phyloP scores from a whole-genome alignment of 2,797 vertebrate genomes.

The Anomalospiza imberbis region DNA sequence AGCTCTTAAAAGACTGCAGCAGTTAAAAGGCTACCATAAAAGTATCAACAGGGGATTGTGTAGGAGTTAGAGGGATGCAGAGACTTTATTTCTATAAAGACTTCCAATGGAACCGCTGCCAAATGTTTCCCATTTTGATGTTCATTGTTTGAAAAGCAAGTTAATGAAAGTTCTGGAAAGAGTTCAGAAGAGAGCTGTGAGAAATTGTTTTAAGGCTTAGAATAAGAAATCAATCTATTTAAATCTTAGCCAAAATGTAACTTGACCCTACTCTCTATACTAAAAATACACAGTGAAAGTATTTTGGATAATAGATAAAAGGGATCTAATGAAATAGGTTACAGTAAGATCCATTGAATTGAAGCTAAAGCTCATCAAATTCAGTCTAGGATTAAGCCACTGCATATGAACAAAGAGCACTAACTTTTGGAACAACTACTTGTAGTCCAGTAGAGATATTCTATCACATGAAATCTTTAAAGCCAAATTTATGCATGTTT shows the following conservation, averaged over 20 bases:
- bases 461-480: not conserved
- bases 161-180: slow-evolving; percentile 34
- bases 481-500: slow-evolving; percentile 47
- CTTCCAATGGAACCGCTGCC: not conserved
- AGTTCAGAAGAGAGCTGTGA: slow-evolving; percentile 37
- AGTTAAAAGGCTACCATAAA: not conserved
- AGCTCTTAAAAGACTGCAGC: not conserved
- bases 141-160: slow-evolving; percentile 30
- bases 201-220: slow-evolving; percentile 32
- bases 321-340: slow-evolving; percentile 26
- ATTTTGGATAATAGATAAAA: slow-evolving; percentile 48
- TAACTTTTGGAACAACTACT: slow-evolving; percentile 28
- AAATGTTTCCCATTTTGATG: slow-evolving; percentile 12
- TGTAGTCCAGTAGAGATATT: not conserved
- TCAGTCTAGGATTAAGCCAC: slow-evolving; percentile 33
- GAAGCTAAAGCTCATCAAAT: slow-evolving; percentile 28
- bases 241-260: slow-evolving; percentile 36
- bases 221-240: slow-evolving; percentile 35
- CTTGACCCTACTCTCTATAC: not conserved
- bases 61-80: not conserved
- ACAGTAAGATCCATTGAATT: slow-evolving; percentile 31
- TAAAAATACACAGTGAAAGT: slow-evolving; percentile 32
- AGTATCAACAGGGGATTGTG: not conserved
- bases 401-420: slow-evolving; percentile 12
- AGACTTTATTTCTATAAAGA: not conserved